Percentiles rank a stretch among this genome's conserved stretches.
phyloP scores from a whole-genome alignment of 2,797 vertebrate species.

The Sebastes variabilis region DNA sequence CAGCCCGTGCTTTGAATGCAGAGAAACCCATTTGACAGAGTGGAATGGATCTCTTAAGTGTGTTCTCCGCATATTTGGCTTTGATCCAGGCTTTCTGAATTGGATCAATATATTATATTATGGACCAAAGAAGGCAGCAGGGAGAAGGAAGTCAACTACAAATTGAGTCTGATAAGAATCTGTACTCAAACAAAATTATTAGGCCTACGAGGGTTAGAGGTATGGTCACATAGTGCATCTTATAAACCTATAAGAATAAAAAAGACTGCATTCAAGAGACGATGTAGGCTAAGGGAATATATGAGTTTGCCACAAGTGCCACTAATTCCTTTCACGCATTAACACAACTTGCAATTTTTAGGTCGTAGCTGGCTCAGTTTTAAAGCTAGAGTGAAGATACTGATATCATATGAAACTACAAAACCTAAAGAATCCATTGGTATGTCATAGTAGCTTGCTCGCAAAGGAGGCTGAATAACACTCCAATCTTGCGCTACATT shows the following conservation, averaged over 20 bases:
- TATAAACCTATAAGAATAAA: neutral
- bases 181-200: neutral
- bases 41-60: neutral
- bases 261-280: neutral
- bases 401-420: too few relatives aligned
- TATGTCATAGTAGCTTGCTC: too few relatives aligned
- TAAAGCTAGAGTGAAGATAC: too few relatives aligned
- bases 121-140: neutral
- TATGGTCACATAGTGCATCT: neutral
- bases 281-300: neutral
- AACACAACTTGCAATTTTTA: too few relatives aligned
- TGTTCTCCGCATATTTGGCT: constrained; percentile 2
- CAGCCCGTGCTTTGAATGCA: neutral
- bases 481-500: too few relatives aligned
- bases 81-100: neutral
- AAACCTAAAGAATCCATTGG: too few relatives aligned
- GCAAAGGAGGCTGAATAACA: too few relatives aligned
- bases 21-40: neutral
- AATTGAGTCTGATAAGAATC: neutral
- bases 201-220: neutral
- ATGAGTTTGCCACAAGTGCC: neutral
- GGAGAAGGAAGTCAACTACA: neutral
- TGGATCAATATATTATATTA: constrained; percentile 1
- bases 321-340: too few relatives aligned
- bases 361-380: too few relatives aligned